Conservation (phyloP, 2,113 vertebrate species). For the Myrmophylax atrothorax region DNA sequence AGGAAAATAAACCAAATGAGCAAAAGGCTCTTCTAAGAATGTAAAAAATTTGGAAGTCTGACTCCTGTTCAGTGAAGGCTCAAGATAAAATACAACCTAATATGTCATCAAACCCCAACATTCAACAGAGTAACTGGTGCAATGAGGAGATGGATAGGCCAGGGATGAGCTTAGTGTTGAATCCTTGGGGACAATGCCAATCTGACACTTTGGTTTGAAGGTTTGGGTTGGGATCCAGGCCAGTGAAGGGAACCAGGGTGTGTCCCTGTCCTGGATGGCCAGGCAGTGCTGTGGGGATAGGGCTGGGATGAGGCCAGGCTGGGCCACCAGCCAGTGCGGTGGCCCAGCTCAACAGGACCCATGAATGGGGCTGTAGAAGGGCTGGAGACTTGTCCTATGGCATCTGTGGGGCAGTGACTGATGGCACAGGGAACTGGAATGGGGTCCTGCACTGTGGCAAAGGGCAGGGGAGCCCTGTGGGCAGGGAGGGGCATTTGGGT, state of each 20-base stretch:
- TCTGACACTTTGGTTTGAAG: not conserved
- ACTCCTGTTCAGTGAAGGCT: not conserved
- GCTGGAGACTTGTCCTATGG: not conserved
- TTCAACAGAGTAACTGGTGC: not conserved
- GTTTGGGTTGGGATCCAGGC: not conserved
- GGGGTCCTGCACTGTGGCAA: accelerated
- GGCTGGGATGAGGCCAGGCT: not conserved
- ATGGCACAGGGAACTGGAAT: accelerated
- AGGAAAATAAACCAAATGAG: slow-evolving; percentile 5
- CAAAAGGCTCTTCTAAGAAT: not conserved
- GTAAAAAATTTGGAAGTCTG: not conserved
- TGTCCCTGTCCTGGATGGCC: accelerated
- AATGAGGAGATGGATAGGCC: not conserved
- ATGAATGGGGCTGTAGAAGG: accelerated
- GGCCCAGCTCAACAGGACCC: not conserved
- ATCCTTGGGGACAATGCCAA: accelerated
- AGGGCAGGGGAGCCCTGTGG: accelerated
- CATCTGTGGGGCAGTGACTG: not conserved
- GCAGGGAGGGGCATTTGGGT: not conserved
- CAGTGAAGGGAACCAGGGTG: accelerated
- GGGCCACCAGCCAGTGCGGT: not conserved
- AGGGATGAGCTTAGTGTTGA: not conserved
- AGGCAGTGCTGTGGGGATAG: accelerated
- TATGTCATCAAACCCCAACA: not conserved
- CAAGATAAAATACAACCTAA: not conserved